Percentiles rank a stretch among this genome's conserved stretches.
Conservation (phyloP, 2,888 invertebrate genomes). For the Sinelater perroti region DNA sequence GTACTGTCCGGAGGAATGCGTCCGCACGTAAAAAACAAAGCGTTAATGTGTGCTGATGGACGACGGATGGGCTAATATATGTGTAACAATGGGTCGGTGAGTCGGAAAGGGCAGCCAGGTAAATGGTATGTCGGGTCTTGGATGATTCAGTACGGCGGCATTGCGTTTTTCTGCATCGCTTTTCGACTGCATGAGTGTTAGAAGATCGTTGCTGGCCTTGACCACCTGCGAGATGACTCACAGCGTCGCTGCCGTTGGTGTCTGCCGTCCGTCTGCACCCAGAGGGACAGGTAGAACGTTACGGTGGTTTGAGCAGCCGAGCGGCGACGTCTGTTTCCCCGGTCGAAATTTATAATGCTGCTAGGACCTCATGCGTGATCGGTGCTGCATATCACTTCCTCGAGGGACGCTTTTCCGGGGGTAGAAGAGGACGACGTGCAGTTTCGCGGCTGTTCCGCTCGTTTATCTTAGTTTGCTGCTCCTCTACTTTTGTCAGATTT, state of each 20-base stretch:
- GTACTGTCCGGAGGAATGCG: too few relatives aligned
- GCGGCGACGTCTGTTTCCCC: slow-evolving; percentile 18
- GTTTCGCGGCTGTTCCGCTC: slow-evolving; percentile 52
- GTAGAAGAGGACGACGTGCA: slow-evolving; percentile 39
- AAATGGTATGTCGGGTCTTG: too few relatives aligned
- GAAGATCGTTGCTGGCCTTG: slow-evolving; percentile 54
- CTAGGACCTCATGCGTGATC: slow-evolving; percentile 35
- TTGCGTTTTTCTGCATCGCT: slow-evolving; percentile 44
- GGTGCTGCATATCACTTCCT: slow-evolving; percentile 41
- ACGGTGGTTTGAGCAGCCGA: slow-evolving; percentile 24
- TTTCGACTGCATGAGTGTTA: slow-evolving; percentile 47
- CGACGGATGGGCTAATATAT: too few relatives aligned
- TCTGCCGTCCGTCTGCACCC: slow-evolving; percentile 41
- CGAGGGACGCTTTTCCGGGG: slow-evolving; percentile 16
- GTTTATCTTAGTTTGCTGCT: slow-evolving; percentile 59
- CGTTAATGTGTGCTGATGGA: too few relatives aligned
- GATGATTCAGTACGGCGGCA: slow-evolving; percentile 39
- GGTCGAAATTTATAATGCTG: slow-evolving; percentile 23
- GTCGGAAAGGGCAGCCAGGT: too few relatives aligned
- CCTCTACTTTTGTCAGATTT: slow-evolving; percentile 53
- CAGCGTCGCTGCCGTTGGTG: slow-evolving; percentile 39
- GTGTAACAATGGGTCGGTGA: too few relatives aligned
- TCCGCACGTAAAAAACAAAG: too few relatives aligned
- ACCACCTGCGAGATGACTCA: slow-evolving; percentile 51
- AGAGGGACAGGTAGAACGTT: slow-evolving; percentile 37